Base-by-base conservation (phyloP, 2,888 invertebrate genomes). In the Pomacea canaliculata region DNA sequence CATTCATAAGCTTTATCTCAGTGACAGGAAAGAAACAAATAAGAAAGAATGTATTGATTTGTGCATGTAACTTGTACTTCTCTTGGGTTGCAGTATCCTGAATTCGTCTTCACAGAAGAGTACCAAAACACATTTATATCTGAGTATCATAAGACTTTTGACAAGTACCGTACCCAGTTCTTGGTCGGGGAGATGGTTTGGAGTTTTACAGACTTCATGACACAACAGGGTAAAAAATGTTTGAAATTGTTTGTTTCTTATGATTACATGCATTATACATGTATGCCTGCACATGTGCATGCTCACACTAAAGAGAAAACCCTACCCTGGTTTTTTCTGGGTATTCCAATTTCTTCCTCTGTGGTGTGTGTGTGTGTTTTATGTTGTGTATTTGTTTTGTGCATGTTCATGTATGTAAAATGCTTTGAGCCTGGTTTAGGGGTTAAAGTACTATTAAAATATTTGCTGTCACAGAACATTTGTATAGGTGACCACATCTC, bases 151-250 rank as follows among this genome's bases (percentile, higher is more conserved):
- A 93, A 94, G 89, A 97, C 96, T 0, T 98, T 99, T 89, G 99
- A 99, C 90, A 91, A 91, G n/a, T 91, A 98, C 51, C 93, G 96
- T 73, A 78, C 83, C 12, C 82, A 88, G 18, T 91, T 95, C 92
- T 96, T 99, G 86, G 94, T 96, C 49, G 99, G 99, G 7, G 99
- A 99, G 92, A 97, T 98, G 93, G 96, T 98, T 68, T 99, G 99
- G 99, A 99, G 99, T 91, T 99, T 99, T 91, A 99, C 99, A 0
- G 99, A 99, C 91, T 99, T 99, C 89, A 96, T 97, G 91, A 99
- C 99, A 16, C 95, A 94, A 72, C 96, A 97, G 83, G 85, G 91
- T 90, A 83, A 80, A 81, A 16, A 16, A 56, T 56, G 2, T 56
- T 37, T 69, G 5, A 16, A 56, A 56, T 56, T 2, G 51, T 56